These are phyloP conservation scores for Acanthosoma haemorrhoidale DNA, from an alignment of 2,888 invertebrate genomes.

Conservation along the genomic window DNA sequence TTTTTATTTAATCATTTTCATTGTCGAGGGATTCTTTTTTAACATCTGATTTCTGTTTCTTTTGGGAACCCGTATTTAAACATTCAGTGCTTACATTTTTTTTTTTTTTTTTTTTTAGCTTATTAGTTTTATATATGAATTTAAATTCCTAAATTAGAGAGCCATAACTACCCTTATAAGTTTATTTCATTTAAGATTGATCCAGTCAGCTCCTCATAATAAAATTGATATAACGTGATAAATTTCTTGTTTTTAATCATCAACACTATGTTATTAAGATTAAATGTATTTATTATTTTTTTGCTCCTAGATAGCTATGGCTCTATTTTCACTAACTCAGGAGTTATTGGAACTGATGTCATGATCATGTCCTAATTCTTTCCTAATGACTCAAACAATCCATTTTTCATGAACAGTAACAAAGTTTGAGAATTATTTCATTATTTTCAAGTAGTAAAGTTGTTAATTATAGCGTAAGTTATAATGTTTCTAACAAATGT, in stretches of 20 bases:
- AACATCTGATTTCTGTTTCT: too few species aligned
- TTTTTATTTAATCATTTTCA: constrained; percentile 14
- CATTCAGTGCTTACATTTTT: too few species aligned
- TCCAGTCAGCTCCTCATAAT: background rate
- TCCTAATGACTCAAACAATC: background rate
- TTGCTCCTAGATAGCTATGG: constrained; percentile 7
- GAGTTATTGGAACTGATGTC: background rate
- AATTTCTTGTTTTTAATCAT: too few species aligned
- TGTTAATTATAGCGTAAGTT: background rate
- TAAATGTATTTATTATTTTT: too few species aligned
- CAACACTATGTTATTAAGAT: too few species aligned
- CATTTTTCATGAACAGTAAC: too few species aligned
- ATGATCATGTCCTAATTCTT: background rate
- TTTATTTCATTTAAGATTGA: background rate
- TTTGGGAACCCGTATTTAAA: too few species aligned
- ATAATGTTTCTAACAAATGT: background rate
- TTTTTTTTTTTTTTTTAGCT: too few species aligned
- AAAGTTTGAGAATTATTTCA: background rate
- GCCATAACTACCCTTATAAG: background rate
- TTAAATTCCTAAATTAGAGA: background rate
- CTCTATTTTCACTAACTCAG: background rate
- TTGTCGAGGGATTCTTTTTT: too few species aligned
- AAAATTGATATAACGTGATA: too few species aligned
- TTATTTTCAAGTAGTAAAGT: background rate
- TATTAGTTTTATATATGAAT: background rate